Evolutionary conservation across 2,888 invertebrate species (phyloP).

Genomic region (Aporophyla lueneburgensis): DNA sequence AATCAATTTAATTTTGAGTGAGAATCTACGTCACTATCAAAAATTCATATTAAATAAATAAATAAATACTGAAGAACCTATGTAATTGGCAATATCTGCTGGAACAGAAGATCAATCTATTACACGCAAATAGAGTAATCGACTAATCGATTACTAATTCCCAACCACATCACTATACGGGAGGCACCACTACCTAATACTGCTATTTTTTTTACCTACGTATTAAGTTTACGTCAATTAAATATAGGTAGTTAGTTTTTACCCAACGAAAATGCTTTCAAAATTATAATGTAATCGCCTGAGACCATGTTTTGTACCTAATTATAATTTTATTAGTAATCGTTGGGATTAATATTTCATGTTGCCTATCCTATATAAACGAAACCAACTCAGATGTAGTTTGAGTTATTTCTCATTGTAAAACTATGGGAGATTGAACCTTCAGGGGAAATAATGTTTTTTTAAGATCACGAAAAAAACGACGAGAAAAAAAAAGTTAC

Average conservation of each 20-base stretch:
- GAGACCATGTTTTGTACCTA: background rate
- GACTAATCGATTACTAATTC: conserved; percentile 14
- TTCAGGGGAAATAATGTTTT: background rate
- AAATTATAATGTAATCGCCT: background rate
- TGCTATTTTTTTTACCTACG: background rate
- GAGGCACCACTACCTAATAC: background rate
- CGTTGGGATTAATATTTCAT: background rate
- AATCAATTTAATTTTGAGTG: no score
- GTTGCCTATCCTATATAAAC: background rate
- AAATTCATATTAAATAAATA: background rate
- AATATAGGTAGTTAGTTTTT: background rate
- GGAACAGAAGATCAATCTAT: background rate
- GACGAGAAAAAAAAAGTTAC: no score
- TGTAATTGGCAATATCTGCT: background rate
- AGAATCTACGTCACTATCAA: background rate
- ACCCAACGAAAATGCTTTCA: background rate
- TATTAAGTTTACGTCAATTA: background rate
- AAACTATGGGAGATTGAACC: background rate
- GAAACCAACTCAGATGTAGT: background rate
- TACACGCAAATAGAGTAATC: background rate
- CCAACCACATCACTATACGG: conserved; percentile 23
- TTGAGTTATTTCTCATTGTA: no score
- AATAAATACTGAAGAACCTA: background rate
- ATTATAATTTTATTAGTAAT: background rate
- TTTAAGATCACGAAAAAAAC: no score